Evolutionary conservation across 2,888 invertebrate genomes (phyloP), one percentile per base, ranked within the genome.

Genomic region (Dermolepida albohirtum): DNA sequence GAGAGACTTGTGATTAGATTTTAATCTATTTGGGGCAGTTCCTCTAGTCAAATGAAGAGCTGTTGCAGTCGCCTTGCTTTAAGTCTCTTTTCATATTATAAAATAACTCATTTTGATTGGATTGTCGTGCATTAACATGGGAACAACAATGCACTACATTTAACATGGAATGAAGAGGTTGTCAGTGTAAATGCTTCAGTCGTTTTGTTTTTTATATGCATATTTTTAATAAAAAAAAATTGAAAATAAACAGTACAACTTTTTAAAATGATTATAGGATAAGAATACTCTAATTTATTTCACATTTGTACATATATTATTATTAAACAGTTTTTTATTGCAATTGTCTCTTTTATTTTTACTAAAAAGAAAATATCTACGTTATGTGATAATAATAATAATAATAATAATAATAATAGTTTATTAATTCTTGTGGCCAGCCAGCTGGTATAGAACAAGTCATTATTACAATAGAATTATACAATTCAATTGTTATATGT

Each of bases 311-410:
- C 29, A 44, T 59, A 57, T 11, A 29, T 44, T 12, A 12, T 44
- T 44, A 59, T 44, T 59, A 59, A 59, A 59, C 17, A 47, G 17
- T 41, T 59, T 47, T 59, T 47, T 59, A 47, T 59, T 59, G 27
- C 29, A 59, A 22, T 44, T 2, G 8, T 51, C 5, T 52, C 10
- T 22, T 10, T 49, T 49, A 22, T 49, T 49, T 49, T 11, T 1
- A 8, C 17, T 47, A 8, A 47, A 47, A n/a, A 47, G 8, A 7
- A 47, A 12, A 16, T 8, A 14, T 16, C 17, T 47, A 12, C 7
- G n/a, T n/a, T n/a, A n/a, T n/a, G n/a, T n/a, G n/a, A n/a, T n/a
- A n/a, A n/a, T n/a, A n/a, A n/a, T n/a, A n/a, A n/a, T n/a, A n/a
- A n/a, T n/a, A n/a, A n/a, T n/a, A n/a, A n/a, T n/a, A n/a, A n/a